phyloP scores from a whole-genome alignment of 2,113 vertebrate genomes.

The Physeter macrocephalus region DNA sequence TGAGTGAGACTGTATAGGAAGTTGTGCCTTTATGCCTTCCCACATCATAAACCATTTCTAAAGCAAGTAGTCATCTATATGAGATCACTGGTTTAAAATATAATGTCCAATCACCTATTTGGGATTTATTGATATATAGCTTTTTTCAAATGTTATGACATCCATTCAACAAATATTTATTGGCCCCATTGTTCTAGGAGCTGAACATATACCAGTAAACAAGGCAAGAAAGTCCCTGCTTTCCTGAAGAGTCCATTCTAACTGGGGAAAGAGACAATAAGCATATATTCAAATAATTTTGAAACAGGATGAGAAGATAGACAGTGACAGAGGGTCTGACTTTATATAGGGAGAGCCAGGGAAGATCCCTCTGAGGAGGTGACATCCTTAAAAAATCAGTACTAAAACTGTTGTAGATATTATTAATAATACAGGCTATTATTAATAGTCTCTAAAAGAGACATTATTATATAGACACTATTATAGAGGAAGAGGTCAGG shows the following conservation, averaged over 20 bases:
- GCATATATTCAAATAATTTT: neutral
- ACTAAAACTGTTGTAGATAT: neutral
- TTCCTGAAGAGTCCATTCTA: neutral
- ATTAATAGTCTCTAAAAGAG: neutral
- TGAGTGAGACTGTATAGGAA: neutral
- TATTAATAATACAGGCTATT: neutral
- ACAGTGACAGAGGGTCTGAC: neutral
- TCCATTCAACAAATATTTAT: neutral
- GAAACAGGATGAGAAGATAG: neutral
- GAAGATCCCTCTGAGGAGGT: neutral
- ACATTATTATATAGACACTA: neutral
- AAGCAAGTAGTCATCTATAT: neutral
- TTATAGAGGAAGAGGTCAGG: neutral
- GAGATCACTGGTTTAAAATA: neutral
- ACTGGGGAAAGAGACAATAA: neutral
- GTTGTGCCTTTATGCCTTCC: neutral
- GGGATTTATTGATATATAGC: neutral
- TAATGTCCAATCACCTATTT: neutral
- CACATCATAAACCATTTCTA: constrained; percentile 31
- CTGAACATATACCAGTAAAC: neutral
- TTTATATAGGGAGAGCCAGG: neutral
- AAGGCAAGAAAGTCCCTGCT: neutral
- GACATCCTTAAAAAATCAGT: neutral
- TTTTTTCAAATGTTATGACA: neutral
- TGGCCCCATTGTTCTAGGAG: neutral